Conservation (phyloP, 2,797 vertebrate species). For the Phrynocephalus vlangalii region DNA sequence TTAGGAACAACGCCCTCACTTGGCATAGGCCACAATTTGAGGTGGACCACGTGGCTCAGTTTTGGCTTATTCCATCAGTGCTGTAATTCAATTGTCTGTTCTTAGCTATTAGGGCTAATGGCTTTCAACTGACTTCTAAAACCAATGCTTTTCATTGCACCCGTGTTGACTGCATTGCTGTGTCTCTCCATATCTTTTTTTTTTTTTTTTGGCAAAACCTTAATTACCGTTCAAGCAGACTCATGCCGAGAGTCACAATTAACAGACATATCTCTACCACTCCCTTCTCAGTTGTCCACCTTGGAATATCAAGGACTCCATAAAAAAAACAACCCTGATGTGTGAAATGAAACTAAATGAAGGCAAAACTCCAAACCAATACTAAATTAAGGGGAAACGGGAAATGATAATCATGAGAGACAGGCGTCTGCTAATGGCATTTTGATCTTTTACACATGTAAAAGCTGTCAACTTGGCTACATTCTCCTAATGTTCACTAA, state of each 20-base stretch:
- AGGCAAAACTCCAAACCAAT: slow-evolving; percentile 49
- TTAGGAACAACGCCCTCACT: neutral
- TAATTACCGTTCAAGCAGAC: slow-evolving; percentile 40
- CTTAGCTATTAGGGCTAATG: slow-evolving; percentile 21
- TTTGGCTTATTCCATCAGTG: slow-evolving; percentile 43
- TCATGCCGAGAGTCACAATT: slow-evolving; percentile 52
- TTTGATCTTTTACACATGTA: slow-evolving; percentile 61
- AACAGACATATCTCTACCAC: slow-evolving; percentile 39
- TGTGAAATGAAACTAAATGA: slow-evolving; percentile 43
- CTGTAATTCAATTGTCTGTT: slow-evolving; percentile 36
- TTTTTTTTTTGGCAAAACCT: slow-evolving; percentile 44
- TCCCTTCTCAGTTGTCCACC: slow-evolving; percentile 5
- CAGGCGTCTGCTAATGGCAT: slow-evolving; percentile 65
- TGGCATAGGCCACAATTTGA: slow-evolving; percentile 5
- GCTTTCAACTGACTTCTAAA: slow-evolving; percentile 34
- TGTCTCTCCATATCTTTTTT: neutral
- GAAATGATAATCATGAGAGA: slow-evolving; percentile 63
- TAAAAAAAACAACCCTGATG: slow-evolving; percentile 24
- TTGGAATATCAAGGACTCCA: slow-evolving; percentile 43
- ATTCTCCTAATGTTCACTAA: slow-evolving; percentile 69
- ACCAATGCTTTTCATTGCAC: slow-evolving; percentile 26
- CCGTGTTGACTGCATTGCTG: slow-evolving; percentile 7
- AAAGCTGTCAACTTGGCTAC: slow-evolving; percentile 54
- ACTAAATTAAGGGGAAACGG: slow-evolving; percentile 58
- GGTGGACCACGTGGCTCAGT: slow-evolving; percentile 5